These are phyloP conservation scores for Psophia crepitans DNA, from an alignment of 2,113 vertebrate genomes.

Conservation along the genomic window DNA sequence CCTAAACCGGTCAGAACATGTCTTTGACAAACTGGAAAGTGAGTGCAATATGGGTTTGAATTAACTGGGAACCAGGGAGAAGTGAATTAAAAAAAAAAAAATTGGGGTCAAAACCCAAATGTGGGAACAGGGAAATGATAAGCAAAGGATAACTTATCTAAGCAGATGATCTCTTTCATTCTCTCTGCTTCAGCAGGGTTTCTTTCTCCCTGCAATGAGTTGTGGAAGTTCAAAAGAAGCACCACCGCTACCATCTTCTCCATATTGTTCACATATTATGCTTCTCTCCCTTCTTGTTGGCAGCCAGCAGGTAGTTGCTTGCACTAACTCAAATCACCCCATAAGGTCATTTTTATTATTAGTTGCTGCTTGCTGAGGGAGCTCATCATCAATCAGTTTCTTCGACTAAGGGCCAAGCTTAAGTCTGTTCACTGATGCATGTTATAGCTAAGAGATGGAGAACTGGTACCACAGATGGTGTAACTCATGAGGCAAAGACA, in stretches of 20 bases:
- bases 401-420: not conserved
- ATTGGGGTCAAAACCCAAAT: not conserved
- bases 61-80: not conserved
- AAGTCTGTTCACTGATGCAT: not conserved
- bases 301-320: not conserved
- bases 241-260: not conserved
- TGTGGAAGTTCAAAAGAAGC: not conserved
- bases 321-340: not conserved
- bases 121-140: not conserved
- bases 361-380: not conserved
- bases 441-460: not conserved
- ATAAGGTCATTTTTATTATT: not conserved
- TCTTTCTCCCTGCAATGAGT: not conserved
- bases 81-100: not conserved
- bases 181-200: not conserved
- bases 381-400: not conserved
- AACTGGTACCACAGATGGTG: not conserved
- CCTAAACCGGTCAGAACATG: not conserved
- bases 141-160: not conserved
- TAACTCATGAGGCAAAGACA: not conserved
- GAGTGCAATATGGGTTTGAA: not conserved
- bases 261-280: too few species aligned
- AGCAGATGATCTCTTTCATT: not conserved
- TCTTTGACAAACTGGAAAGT: not conserved
- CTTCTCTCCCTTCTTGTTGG: not conserved